Evolutionary conservation across 92 coral and sea anemone genomes (phyloP).

Genomic region (Parazoanthus darwini): DNA sequence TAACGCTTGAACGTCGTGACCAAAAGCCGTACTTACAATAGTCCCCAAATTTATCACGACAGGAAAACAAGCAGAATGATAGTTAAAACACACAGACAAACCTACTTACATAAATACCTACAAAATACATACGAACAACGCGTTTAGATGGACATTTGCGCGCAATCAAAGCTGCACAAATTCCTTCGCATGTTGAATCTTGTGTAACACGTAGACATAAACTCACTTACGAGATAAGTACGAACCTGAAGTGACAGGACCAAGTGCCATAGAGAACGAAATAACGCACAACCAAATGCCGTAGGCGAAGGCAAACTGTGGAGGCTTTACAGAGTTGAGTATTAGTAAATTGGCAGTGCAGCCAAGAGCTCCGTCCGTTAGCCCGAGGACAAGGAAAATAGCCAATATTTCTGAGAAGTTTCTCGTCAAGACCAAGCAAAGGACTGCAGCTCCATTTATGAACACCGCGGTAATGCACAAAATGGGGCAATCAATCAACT

Average conservation of each 20-base stretch:
- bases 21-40: too few relatives aligned
- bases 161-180: background rate
- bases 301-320: slow-evolving; percentile 20
- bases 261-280: slow-evolving; percentile 13
- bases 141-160: too few relatives aligned
- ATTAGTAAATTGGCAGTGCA: slow-evolving; percentile 15
- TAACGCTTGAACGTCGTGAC: too few relatives aligned
- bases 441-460: slow-evolving; percentile 18
- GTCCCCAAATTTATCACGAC: too few relatives aligned
- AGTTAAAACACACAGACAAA: background rate
- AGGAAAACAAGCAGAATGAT: too few relatives aligned
- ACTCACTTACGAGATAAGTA: background rate
- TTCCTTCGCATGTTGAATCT: background rate
- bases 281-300: slow-evolving; percentile 23
- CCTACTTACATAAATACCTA: background rate
- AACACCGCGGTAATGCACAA: background rate
- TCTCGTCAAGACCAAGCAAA: slow-evolving; percentile 14
- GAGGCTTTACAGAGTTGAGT: slow-evolving; percentile 15
- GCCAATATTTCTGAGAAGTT: slow-evolving; percentile 17
- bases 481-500: background rate
- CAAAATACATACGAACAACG: background rate
- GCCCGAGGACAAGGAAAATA: slow-evolving; percentile 28
- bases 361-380: slow-evolving; percentile 7
- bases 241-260: slow-evolving; percentile 32
- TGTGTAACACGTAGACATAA: background rate